These are phyloP conservation scores for Caenorhabditis sp. DNA, from an alignment of 2,888 invertebrate species.

Conservation along the genomic window DNA sequence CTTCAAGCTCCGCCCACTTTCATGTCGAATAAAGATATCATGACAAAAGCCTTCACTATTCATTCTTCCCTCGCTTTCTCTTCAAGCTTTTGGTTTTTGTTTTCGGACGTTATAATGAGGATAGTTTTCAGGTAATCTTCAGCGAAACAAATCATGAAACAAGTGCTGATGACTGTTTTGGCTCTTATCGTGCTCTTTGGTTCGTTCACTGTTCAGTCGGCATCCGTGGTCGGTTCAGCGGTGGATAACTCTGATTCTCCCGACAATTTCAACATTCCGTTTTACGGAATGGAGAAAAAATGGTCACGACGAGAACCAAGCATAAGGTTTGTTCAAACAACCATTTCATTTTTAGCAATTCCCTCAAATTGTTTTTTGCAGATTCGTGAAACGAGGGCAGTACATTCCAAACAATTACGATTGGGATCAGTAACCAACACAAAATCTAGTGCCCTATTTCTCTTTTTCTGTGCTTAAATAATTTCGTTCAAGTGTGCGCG, in stretches of 20 bases:
- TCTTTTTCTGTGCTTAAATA: constrained; percentile 13
- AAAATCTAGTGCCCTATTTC: background rate
- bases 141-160: background rate
- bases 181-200: background rate
- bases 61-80: background rate
- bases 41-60: background rate
- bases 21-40: background rate
- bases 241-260: constrained; percentile 17
- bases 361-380: constrained; percentile 16
- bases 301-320: constrained; percentile 44
- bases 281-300: constrained; percentile 44
- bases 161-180: background rate
- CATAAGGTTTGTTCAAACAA: constrained; percentile 21
- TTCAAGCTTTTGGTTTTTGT: background rate
- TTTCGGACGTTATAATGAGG: background rate
- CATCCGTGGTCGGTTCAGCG: background rate
- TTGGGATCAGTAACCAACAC: background rate
- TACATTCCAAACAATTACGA: constrained; percentile 12
- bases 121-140: background rate
- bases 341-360: background rate
- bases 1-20: background rate
- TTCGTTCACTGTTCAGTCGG: background rate
- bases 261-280: constrained; percentile 25
- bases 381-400: constrained; percentile 37
- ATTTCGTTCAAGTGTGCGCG: constrained; percentile 6